These are phyloP conservation scores for Coleophora flavipennella DNA, from an alignment of 2,888 invertebrate genomes.

Conservation along the genomic window DNA sequence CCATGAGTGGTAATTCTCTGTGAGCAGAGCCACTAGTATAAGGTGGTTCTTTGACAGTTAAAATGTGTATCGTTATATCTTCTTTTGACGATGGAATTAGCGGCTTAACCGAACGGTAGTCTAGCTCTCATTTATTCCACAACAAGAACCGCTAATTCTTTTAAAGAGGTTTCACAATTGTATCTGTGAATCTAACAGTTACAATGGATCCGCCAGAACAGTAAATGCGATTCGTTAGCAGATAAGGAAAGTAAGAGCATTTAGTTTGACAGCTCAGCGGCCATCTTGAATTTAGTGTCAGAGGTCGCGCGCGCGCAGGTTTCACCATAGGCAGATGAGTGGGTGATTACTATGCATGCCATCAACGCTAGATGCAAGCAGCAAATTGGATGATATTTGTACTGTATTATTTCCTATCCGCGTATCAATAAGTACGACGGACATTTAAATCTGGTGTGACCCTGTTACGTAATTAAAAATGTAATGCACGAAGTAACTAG, in stretches of 20 bases:
- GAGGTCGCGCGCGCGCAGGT: slow-evolving; percentile 52
- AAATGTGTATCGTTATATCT: no score
- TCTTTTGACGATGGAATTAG: not conserved
- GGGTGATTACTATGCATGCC: slow-evolving; percentile 36
- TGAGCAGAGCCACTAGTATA: no score
- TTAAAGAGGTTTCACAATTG: slow-evolving; percentile 33
- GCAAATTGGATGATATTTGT: slow-evolving; percentile 37
- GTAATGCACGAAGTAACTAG: no score
- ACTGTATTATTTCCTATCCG: slow-evolving; percentile 23
- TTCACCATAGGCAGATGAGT: slow-evolving; percentile 51
- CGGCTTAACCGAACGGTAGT: slow-evolving; percentile 2
- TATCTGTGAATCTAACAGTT: slow-evolving; percentile 28
- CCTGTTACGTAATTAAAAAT: no score
- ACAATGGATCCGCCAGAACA: slow-evolving; percentile 36
- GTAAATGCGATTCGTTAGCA: slow-evolving; percentile 46
- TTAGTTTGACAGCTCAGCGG: slow-evolving; percentile 52
- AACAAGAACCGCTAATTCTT: slow-evolving; percentile 36
- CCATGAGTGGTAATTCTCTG: no score
- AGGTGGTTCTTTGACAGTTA: not conserved
- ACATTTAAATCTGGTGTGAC: slow-evolving; percentile 1
- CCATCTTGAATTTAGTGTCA: slow-evolving; percentile 60
- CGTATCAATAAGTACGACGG: not conserved
- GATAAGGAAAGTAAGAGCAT: slow-evolving; percentile 61
- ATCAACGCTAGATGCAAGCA: slow-evolving; percentile 25
- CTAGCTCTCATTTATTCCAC: slow-evolving; percentile 21